A percentile compares a stretch with the other conserved stretches of the same genome.
Evolutionary conservation across 2,888 invertebrate genomes (phyloP).

Genomic region (Glyphotaelius pellucidus): DNA sequence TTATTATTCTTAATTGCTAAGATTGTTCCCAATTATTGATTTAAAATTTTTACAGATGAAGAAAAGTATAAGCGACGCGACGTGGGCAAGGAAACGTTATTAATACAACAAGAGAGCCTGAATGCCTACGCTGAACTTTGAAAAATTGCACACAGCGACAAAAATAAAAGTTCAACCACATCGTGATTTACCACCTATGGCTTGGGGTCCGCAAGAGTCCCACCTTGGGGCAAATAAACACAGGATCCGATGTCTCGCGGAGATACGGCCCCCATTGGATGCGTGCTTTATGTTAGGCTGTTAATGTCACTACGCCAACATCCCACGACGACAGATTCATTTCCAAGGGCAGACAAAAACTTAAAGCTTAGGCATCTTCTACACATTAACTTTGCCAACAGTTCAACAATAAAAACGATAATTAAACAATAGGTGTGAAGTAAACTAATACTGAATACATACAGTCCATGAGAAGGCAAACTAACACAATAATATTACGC

Average conservation of each 20-base stretch:
- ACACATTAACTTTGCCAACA: not conserved
- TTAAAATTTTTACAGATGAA: not conserved
- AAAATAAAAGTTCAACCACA: conserved; percentile 13
- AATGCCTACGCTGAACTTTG: not conserved
- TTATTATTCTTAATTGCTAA: not conserved
- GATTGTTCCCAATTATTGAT: not conserved
- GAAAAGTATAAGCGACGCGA: not conserved
- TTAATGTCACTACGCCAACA: conserved; percentile 31
- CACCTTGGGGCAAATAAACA: conserved; percentile 41
- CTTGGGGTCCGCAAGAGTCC: conserved; percentile 5
- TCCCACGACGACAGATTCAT: conserved; percentile 55
- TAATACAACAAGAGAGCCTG: not conserved
- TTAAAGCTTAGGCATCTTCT: not conserved
- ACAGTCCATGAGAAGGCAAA: no score
- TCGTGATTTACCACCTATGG: conserved; percentile 41
- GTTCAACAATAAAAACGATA: not conserved
- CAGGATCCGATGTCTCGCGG: conserved; percentile 49
- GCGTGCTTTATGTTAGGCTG: conserved; percentile 49
- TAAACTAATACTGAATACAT: not conserved
- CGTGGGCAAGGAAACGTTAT: not conserved
- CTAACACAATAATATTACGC: no score
- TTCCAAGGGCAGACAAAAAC: not conserved
- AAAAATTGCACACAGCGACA: not conserved
- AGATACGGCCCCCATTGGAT: conserved; percentile 42
- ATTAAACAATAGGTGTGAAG: not conserved